Conservation (phyloP, 2,888 invertebrate species). For the Drosophila tripunctata region DNA sequence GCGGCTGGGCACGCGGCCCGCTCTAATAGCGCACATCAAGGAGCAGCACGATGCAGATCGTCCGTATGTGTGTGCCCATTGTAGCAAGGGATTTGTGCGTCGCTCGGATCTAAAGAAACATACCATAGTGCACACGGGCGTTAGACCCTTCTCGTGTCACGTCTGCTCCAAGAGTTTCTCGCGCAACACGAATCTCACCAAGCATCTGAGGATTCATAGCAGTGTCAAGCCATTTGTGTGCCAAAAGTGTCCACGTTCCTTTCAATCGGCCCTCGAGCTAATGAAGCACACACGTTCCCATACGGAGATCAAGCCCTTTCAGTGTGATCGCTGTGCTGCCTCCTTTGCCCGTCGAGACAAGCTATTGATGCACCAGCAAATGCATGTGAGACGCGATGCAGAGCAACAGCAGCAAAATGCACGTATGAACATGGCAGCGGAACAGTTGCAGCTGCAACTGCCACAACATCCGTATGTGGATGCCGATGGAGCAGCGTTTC, state of each 20-base stretch:
- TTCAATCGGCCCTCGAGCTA: constrained; percentile 88
- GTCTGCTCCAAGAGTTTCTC: constrained; percentile 91
- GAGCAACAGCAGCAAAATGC: constrained; percentile 61
- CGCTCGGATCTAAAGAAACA: constrained; percentile 90
- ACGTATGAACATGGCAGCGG: constrained; percentile 30
- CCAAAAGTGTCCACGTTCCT: constrained; percentile 89
- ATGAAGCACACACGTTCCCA: constrained; percentile 88
- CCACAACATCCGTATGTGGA: constrained; percentile 74
- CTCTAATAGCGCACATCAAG: constrained; percentile 87
- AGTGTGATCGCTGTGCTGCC: constrained; percentile 88
- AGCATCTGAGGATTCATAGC: constrained; percentile 90
- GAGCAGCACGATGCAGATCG: constrained; percentile 89
- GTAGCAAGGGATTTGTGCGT: constrained; percentile 89
- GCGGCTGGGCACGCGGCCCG: constrained; percentile 73
- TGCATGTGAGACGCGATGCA: constrained; percentile 84
- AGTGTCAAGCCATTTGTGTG: constrained; percentile 90
- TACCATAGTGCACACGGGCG: constrained; percentile 91
- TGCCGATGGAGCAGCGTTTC: constrained; percentile 17
- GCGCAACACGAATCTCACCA: constrained; percentile 90
- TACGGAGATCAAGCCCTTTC: constrained; percentile 88
- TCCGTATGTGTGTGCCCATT: constrained; percentile 89
- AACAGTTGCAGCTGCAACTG: constrained; percentile 45
- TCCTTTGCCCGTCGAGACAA: constrained; percentile 89
- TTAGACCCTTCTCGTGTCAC: constrained; percentile 89
- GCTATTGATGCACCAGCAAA: constrained; percentile 87